Conservation (phyloP, 2,113 vertebrate genomes). For the Caranx melampygus region DNA sequence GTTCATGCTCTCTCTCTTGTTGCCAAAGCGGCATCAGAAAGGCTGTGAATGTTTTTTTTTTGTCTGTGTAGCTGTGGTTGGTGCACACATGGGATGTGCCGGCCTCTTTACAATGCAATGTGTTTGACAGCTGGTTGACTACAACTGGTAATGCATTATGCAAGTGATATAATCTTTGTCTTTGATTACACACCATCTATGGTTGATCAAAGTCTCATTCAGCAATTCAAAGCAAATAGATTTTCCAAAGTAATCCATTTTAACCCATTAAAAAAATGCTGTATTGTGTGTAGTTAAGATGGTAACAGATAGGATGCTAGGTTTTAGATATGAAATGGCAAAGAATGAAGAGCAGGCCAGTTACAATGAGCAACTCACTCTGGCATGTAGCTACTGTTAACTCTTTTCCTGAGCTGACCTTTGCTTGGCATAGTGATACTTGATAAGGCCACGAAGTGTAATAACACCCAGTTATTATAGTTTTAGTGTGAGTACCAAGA, state of each 20-base stretch:
- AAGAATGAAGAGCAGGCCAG: not conserved
- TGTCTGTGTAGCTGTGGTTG: constrained; percentile 9
- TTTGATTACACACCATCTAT: constrained; percentile 26
- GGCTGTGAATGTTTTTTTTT: not conserved
- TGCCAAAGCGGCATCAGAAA: not conserved
- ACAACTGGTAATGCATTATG: constrained; percentile 30
- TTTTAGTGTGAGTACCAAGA: constrained; percentile 21
- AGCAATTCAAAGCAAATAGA: constrained; percentile 8
- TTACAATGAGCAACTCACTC: not conserved
- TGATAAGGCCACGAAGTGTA: constrained; percentile 37
- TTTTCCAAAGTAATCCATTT: constrained; percentile 5
- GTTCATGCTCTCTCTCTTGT: not conserved
- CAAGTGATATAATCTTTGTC: constrained; percentile 16
- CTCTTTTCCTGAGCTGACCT: not conserved
- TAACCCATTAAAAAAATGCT: not conserved
- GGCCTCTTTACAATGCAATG: constrained; percentile 7
- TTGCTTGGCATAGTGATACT: constrained; percentile 7
- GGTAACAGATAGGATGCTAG: not conserved
- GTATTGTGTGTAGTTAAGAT: not conserved
- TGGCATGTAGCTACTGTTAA: constrained; percentile 3
- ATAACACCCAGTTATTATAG: constrained; percentile 59
- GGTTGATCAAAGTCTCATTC: constrained; percentile 32
- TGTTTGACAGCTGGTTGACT: constrained; percentile 28
- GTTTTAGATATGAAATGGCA: not conserved
- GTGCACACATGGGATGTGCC: not conserved